Evolutionary conservation across 2,888 invertebrate genomes (phyloP), one percentile per base, ranked within the genome.

Genomic region (Eugnorisma glareosa): DNA sequence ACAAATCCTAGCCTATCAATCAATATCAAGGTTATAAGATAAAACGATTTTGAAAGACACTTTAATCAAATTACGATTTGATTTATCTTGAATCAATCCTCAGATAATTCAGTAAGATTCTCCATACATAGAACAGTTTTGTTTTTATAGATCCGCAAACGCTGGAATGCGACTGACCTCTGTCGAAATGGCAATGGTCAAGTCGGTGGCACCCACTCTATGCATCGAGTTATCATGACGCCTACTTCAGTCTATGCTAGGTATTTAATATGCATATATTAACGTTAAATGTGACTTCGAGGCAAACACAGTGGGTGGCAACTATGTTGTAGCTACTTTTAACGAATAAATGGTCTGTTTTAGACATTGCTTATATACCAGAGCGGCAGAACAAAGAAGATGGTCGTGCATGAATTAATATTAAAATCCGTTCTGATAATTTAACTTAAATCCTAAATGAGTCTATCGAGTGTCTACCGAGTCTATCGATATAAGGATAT

Each of bases 101-200:
- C 48, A 43, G 18, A 66, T 15, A 59, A 71, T 45, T 43, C 28
- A 57, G 48, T 40, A 15, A 43, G n/a, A 68, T 67, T 21, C 4
- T 57, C 28, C 35, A 71, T 54, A 70, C 54, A 81, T 66, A 77
- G 28, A 51, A 72, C 82, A 81, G 71, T 74, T 77, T 82, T 82
- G 77, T 89, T 86, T 87, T 86, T 88, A 81, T 86, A 86, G 85
- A 88, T 86, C 82, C 83, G 81, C 82, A 43, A 69, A 81, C 79
- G 77, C 28, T 76, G 89, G 90, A 91, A 91, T 91, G 91, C 87
- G 83, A 91, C 89, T 92, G 91, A 91, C 91, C 91, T 92, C 89
- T 89, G 88, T 87, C 84, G 80, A 89, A 91, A 90, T 89, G 90
- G 88, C 90, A 88, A 83, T 85, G 90, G 87, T 85, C 88, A 87